phyloP scores from a whole-genome alignment of 1,140 invertebrate species.

The Listronotus bonariensis region DNA sequence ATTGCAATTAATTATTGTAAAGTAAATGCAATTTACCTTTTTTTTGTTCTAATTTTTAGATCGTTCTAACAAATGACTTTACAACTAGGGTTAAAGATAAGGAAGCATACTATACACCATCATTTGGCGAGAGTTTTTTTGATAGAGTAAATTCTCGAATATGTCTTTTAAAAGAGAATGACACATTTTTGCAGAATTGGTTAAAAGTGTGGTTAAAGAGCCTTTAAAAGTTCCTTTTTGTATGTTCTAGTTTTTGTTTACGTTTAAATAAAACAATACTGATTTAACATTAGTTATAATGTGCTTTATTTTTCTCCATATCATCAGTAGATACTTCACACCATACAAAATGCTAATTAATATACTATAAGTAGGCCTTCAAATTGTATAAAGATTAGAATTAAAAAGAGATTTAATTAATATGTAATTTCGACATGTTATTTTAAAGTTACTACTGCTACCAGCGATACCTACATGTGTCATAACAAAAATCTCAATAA shows the following conservation, averaged over 20 bases:
- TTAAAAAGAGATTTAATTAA: too few relatives aligned
- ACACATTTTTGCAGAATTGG: conserved; percentile 27
- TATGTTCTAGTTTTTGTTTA: neutral
- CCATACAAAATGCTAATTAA: conserved; percentile 12
- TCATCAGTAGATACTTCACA: neutral
- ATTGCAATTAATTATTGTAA: neutral
- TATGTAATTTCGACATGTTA: too few relatives aligned
- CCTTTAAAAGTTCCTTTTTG: conserved; percentile 17
- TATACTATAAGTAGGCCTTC: conserved; percentile 3
- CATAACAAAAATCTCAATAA: too few relatives aligned
- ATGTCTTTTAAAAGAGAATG: conserved; percentile 27
- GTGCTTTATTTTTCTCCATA: conserved; percentile 12
- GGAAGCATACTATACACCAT: conserved; percentile 38
- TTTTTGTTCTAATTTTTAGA: conserved; percentile 52
- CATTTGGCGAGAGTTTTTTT: conserved; percentile 44
- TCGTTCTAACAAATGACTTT: conserved; percentile 62
- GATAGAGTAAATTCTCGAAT: conserved; percentile 43
- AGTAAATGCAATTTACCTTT: neutral
- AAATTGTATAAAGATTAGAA: neutral
- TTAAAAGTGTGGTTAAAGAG: conserved; percentile 23
- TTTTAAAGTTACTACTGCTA: too few relatives aligned
- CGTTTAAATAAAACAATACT: neutral
- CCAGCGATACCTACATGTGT: too few relatives aligned
- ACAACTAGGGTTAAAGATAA: conserved; percentile 57
- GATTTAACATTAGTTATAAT: neutral